These are phyloP conservation scores for Avahi laniger DNA, from an alignment of 2,797 vertebrate genomes.

Conservation along the genomic window DNA sequence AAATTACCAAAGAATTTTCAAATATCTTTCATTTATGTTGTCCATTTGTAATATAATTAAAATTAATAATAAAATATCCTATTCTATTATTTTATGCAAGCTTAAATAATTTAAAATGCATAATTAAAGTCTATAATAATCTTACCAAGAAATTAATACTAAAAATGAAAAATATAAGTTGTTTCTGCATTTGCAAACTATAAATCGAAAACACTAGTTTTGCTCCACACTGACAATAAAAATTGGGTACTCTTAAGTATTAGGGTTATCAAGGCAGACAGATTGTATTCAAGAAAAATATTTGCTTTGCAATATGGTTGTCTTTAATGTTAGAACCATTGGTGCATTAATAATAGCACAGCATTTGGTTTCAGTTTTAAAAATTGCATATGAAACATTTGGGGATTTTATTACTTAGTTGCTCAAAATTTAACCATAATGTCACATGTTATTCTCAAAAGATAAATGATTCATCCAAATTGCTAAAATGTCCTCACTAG, in stretches of 20 bases:
- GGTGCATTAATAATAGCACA: background rate
- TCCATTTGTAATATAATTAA: constrained; percentile 46
- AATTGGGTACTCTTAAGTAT: background rate
- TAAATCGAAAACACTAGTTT: background rate
- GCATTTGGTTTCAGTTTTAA: background rate
- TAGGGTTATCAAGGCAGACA: background rate
- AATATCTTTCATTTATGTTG: constrained; percentile 16
- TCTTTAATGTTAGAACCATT: background rate
- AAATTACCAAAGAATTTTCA: background rate
- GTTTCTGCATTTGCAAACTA: constrained; percentile 9
- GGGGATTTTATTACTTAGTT: constrained; percentile 25
- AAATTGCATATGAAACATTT: background rate
- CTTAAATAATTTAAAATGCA: background rate
- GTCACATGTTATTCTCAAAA: background rate
- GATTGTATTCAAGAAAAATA: background rate
- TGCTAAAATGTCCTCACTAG: background rate
- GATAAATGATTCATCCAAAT: constrained; percentile 29
- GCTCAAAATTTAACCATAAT: constrained; percentile 47
- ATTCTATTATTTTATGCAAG: background rate
- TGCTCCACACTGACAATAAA: background rate
- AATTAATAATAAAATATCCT: background rate
- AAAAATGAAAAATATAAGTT: background rate
- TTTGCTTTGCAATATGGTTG: background rate
- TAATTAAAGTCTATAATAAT: background rate
- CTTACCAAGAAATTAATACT: background rate